Percentiles rank a stretch among this genome's conserved stretches.
phyloP scores from a whole-genome alignment of 2,888 invertebrate genomes.

The Macropis europaea region DNA sequence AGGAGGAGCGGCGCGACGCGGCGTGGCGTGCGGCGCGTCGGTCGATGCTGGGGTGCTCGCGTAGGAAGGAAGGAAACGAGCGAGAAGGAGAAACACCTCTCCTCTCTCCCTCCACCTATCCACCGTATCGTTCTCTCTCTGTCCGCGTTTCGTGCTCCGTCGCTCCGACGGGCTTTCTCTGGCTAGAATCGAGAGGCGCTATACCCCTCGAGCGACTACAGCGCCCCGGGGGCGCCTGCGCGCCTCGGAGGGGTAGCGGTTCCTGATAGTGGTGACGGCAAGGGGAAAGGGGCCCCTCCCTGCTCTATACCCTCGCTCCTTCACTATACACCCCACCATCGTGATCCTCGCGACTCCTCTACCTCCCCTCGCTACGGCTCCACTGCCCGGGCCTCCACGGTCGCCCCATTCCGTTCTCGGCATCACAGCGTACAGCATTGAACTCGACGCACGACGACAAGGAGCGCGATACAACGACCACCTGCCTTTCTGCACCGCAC shows the following conservation, averaged over 20 bases:
- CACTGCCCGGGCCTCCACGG: constrained; percentile 79
- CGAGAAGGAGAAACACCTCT: constrained; percentile 45
- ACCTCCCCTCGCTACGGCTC: constrained; percentile 75
- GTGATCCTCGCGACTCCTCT: constrained; percentile 57
- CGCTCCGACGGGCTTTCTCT: constrained; percentile 36
- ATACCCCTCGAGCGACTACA: constrained; percentile 61
- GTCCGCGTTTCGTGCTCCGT: constrained; percentile 23
- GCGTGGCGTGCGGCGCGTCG: constrained; percentile 68
- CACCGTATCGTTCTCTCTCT: background rate
- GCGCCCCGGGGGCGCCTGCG: constrained; percentile 69
- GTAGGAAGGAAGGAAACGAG: constrained; percentile 58
- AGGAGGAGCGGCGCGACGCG: constrained; percentile 46
- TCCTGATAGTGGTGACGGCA: constrained; percentile 59
- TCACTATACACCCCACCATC: constrained; percentile 50
- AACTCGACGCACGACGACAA: constrained; percentile 63
- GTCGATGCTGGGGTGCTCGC: constrained; percentile 72
- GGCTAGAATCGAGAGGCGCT: constrained; percentile 44
- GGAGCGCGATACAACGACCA: constrained; percentile 65
- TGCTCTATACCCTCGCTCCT: constrained; percentile 52
- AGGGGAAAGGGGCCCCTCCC: constrained; percentile 58
- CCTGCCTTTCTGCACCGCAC: constrained; percentile 59
- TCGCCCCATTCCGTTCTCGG: constrained; percentile 80
- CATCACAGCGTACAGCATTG: constrained; percentile 78
- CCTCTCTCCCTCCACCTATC: background rate
- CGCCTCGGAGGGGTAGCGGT: constrained; percentile 64